A percentile compares a stretch with the other conserved stretches of the same genome.
Evolutionary conservation across 1,140 invertebrate genomes (phyloP).

Genomic region (Macrotrachela quadricornifera): DNA sequence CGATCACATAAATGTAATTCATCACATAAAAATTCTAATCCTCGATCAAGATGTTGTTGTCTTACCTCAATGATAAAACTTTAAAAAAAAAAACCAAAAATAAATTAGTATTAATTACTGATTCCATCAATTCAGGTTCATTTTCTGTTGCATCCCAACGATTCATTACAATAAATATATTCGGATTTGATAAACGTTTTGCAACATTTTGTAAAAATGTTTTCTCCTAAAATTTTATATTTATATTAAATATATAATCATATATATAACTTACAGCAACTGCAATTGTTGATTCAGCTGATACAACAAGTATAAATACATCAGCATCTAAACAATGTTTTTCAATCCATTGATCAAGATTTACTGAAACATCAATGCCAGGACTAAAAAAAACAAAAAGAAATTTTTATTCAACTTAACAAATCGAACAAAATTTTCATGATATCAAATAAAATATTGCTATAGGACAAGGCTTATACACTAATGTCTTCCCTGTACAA

Average conservation of each 20-base stretch:
- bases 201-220: slow-evolving; percentile 99
- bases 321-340: slow-evolving; percentile 95
- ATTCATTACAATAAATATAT: slow-evolving; percentile 96
- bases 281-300: slow-evolving; percentile 90
- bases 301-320: slow-evolving; percentile 93
- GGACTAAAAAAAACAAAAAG: slow-evolving; percentile 45
- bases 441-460: no score
- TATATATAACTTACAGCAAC: neutral
- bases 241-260: slow-evolving; percentile 3
- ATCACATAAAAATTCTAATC: slow-evolving; percentile 71
- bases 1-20: slow-evolving; percentile 68
- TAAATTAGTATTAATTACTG: slow-evolving; percentile 34
- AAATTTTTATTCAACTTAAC: no score
- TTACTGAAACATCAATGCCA: slow-evolving; percentile 89
- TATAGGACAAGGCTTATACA: no score
- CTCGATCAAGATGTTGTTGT: slow-evolving; percentile 76
- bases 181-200: slow-evolving; percentile 78
- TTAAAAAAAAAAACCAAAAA: no score
- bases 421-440: no score
- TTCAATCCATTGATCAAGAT: slow-evolving; percentile 96
- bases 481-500: no score
- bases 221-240: slow-evolving; percentile 48
- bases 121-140: slow-evolving; percentile 49
- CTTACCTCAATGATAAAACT: slow-evolving; percentile 16
- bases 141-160: slow-evolving; percentile 91